These are phyloP conservation scores for Baryphthengus martii DNA, from an alignment of 2,113 vertebrate genomes.

Conservation along the genomic window DNA sequence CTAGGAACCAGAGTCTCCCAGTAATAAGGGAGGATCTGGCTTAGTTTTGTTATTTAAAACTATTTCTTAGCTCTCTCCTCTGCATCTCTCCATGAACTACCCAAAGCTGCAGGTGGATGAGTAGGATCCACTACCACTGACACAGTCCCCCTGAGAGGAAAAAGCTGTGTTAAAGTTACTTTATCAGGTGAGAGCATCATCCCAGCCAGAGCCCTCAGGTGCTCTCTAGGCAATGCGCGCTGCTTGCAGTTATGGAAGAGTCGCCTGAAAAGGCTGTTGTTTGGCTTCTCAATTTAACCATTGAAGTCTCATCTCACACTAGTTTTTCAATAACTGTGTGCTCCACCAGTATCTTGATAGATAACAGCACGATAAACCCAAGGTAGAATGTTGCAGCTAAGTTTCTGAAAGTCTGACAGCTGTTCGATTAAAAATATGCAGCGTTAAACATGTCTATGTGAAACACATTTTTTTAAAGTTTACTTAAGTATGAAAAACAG, in stretches of 20 bases:
- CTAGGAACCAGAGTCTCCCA: not conserved
- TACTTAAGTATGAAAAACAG: not conserved
- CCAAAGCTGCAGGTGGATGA: fast-evolving
- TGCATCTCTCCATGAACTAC: not conserved
- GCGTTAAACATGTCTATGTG: not conserved
- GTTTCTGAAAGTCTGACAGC: not conserved
- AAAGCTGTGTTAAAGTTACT: not conserved
- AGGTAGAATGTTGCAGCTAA: not conserved
- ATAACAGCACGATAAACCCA: not conserved
- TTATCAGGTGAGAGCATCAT: not conserved
- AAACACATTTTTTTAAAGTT: not conserved
- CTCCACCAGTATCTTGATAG: not conserved
- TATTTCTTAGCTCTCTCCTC: not conserved
- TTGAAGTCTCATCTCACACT: not conserved
- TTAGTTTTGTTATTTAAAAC: not conserved
- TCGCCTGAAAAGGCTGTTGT: not conserved
- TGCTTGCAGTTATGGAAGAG: not conserved
- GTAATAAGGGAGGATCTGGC: not conserved
- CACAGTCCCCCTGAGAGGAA: not conserved
- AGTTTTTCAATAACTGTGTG: not conserved
- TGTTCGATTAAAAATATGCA: not conserved
- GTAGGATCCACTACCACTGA: too few species aligned
- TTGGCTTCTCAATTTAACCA: not conserved
- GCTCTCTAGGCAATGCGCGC: not conserved
- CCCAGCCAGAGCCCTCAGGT: not conserved